Conservation (phyloP, 2,797 vertebrate genomes). For the Atherinosoma microstoma region DNA sequence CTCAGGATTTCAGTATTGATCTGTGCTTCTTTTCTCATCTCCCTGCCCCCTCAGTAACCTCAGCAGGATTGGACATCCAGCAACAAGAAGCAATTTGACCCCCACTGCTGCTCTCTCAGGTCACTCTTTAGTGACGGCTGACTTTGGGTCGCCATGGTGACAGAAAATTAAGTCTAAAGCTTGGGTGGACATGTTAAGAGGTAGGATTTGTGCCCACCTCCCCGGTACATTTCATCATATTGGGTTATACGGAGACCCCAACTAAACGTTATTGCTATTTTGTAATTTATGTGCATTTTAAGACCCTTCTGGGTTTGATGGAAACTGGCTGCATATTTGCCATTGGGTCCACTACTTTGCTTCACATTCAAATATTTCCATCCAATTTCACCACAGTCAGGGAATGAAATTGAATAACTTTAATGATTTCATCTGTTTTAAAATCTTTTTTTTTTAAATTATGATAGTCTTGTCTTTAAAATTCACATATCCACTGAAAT, state of each 20-base stretch:
- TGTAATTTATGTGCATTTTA: slow-evolving; percentile 33
- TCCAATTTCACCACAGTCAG: neutral
- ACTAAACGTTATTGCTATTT: slow-evolving; percentile 8
- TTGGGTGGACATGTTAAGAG: slow-evolving; percentile 49
- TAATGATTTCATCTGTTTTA: neutral
- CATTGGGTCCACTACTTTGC: neutral
- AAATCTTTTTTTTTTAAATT: neutral
- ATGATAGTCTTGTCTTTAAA: neutral
- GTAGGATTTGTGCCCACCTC: slow-evolving; percentile 45
- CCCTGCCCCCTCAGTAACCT: slow-evolving; percentile 70
- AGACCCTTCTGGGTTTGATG: neutral
- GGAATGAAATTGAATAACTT: neutral
- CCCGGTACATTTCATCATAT: slow-evolving; percentile 36
- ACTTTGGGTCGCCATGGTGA: slow-evolving; percentile 76
- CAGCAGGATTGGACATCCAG: slow-evolving; percentile 67
- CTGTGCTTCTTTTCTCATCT: slow-evolving; percentile 57
- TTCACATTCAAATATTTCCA: neutral
- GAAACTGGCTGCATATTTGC: neutral
- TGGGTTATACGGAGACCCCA: slow-evolving; percentile 29
- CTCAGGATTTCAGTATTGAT: slow-evolving; percentile 72
- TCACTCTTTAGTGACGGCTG: slow-evolving; percentile 76
- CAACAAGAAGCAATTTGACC: slow-evolving; percentile 80
- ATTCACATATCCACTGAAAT: neutral
- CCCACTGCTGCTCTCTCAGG: slow-evolving; percentile 65
- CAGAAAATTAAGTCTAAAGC: slow-evolving; percentile 61